Conservation (phyloP, 2,888 invertebrate genomes). For the Lasioglossum oenotherae region DNA sequence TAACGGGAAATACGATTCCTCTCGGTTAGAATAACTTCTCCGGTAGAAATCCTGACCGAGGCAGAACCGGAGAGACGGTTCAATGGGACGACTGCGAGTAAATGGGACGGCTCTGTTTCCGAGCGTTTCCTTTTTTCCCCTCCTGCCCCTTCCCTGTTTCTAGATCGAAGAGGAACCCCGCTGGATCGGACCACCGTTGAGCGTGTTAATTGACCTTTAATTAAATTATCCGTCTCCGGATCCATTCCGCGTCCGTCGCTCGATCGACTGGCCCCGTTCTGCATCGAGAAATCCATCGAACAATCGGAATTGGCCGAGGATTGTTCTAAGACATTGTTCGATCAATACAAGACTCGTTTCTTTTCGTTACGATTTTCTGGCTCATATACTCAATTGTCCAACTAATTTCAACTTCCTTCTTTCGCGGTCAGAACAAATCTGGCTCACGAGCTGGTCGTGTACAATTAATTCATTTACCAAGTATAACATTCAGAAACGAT, state of each 20-base stretch:
- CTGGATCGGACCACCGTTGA: not conserved
- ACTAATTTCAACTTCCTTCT: not conserved
- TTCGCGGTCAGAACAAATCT: not conserved
- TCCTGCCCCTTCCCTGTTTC: not conserved
- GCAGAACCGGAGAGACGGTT: not conserved
- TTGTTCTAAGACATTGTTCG: not conserved
- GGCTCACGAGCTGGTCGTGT: not conserved
- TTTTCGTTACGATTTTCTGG: not conserved
- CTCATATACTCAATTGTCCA: not conserved
- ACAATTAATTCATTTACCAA: not conserved
- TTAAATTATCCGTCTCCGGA: conserved; percentile 10
- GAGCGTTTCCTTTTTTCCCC: not conserved
- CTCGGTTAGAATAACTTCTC: not conserved
- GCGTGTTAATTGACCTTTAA: conserved; percentile 1
- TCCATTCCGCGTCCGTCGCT: not conserved
- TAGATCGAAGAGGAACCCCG: not conserved
- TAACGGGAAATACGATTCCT: not conserved
- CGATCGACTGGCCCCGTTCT: not conserved
- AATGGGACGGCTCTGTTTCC: conserved; percentile 14
- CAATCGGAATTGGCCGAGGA: not conserved
- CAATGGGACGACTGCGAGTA: not conserved
- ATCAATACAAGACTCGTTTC: not conserved
- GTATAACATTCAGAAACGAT: not conserved
- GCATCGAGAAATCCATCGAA: not conserved
- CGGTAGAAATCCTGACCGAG: not conserved